A percentile compares a stretch with the other conserved stretches of the same genome.
phyloP scores from a whole-genome alignment of 2,113 vertebrate species.

The Crotophaga sulcirostris region DNA sequence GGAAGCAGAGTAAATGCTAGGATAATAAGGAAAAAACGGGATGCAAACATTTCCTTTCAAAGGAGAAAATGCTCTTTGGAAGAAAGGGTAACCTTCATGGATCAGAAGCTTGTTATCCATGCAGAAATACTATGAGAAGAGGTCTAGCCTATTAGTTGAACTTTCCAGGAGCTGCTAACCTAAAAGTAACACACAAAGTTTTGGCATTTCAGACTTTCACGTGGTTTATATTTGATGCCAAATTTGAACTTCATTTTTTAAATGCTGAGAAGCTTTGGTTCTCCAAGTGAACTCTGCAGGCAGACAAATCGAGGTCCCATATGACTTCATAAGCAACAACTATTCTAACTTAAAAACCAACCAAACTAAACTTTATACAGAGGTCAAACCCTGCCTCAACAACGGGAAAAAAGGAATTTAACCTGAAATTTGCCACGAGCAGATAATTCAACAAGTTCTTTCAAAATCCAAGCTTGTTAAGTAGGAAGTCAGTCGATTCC shows the following conservation, averaged over 20 bases:
- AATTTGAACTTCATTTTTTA: not conserved
- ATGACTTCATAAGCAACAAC: not conserved
- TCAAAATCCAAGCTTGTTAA: not conserved
- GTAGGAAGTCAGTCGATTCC: not conserved
- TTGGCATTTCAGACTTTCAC: not conserved
- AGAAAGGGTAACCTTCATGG: not conserved
- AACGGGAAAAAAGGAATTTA: fast-evolving
- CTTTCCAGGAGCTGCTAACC: not conserved
- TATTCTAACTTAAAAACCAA: not conserved
- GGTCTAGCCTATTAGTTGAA: not conserved
- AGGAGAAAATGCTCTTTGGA: not conserved
- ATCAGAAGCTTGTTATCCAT: not conserved
- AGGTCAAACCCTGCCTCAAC: not conserved
- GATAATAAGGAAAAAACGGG: not conserved
- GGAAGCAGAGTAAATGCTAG: not conserved
- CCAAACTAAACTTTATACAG: not conserved
- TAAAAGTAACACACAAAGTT: not conserved
- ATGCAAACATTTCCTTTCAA: not conserved
- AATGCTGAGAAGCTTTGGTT: not conserved
- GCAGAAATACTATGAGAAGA: not conserved
- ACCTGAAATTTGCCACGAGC: not conserved
- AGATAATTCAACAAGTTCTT: not conserved
- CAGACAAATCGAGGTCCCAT: not conserved
- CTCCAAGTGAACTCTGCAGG: not conserved
- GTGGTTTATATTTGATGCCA: not conserved